Evolutionary conservation across 2,888 invertebrate genomes (phyloP).

Genomic region (Oeneis ivallda): DNA sequence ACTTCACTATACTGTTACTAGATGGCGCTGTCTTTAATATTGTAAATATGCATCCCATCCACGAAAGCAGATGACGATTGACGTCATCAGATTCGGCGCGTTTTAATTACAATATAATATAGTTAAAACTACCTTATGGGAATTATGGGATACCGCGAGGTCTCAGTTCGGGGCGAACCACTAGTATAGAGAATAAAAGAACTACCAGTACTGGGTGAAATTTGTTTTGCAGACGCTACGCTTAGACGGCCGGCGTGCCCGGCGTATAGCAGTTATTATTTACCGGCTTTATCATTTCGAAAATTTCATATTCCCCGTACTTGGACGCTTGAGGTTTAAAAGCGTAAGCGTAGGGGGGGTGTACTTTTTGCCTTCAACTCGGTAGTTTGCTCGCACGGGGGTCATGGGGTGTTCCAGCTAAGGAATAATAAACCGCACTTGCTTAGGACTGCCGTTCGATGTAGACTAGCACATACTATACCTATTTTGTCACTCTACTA

Average conservation of each 20-base stretch:
- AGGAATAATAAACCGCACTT: slow-evolving; percentile 78
- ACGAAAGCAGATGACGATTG: too few species aligned
- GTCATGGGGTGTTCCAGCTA: slow-evolving; percentile 64
- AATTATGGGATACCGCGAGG: too few species aligned
- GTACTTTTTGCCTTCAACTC: slow-evolving; percentile 76
- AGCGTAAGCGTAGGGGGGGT: slow-evolving; percentile 70
- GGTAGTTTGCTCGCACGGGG: slow-evolving; percentile 67
- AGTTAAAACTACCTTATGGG: too few species aligned
- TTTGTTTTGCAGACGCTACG: slow-evolving; percentile 46
- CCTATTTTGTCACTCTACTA: slow-evolving; percentile 46
- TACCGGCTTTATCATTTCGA: slow-evolving; percentile 82
- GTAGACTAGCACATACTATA: slow-evolving; percentile 40
- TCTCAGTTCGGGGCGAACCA: too few species aligned
- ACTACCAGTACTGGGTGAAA: slow-evolving; percentile 12
- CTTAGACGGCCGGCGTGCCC: slow-evolving; percentile 68
- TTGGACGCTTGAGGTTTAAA: slow-evolving; percentile 82
- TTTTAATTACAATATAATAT: too few species aligned
- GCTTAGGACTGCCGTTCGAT: slow-evolving; percentile 52
- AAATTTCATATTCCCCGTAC: slow-evolving; percentile 82
- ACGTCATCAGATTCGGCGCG: too few species aligned
- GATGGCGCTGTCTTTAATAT: too few species aligned
- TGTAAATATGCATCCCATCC: too few species aligned
- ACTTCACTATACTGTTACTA: too few species aligned
- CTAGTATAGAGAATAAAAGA: slow-evolving; percentile 8
- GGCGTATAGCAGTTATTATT: slow-evolving; percentile 80